phyloP scores from a whole-genome alignment of 2,113 vertebrate genomes.

The Rhinolophus ferrumequinum region DNA sequence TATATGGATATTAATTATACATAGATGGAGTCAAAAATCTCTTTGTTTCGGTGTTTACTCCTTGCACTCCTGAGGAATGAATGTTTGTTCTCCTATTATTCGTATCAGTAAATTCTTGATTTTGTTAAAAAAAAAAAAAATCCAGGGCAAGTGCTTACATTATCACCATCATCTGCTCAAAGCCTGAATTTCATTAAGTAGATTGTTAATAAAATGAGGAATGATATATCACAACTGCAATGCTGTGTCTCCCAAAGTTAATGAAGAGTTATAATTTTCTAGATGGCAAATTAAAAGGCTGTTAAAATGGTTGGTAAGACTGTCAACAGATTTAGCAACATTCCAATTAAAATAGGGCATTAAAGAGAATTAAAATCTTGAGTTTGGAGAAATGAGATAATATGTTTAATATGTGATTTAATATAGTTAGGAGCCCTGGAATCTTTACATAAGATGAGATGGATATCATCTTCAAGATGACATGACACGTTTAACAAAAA shows the following conservation, averaged over 20 bases:
- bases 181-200: conserved; percentile 84
- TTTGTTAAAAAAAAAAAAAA: conserved; percentile 70
- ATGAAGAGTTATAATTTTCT: conserved; percentile 87
- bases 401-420: conserved; percentile 77
- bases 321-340: conserved; percentile 83
- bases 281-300: conserved; percentile 88
- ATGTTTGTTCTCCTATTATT: conserved; percentile 65
- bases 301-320: conserved; percentile 84
- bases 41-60: conserved; percentile 49
- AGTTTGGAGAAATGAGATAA: conserved; percentile 81
- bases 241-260: conserved; percentile 84
- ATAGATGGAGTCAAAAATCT: background rate
- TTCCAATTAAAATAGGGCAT: conserved; percentile 84
- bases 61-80: conserved; percentile 60
- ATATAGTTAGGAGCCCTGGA: conserved; percentile 67
- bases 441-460: conserved; percentile 67
- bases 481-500: conserved; percentile 66
- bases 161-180: conserved; percentile 80
- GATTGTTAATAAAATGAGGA: conserved; percentile 85
- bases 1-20: conserved; percentile 36
- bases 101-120: conserved; percentile 77
- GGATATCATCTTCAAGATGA: conserved; percentile 55
- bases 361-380: conserved; percentile 82
- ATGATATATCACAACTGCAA: conserved; percentile 85
- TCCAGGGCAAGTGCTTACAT: conserved; percentile 77